A percentile compares a stretch with the other conserved stretches of the same genome.
These are phyloP conservation scores for Atta texana DNA, from an alignment of 1,140 invertebrate species.

Conservation along the genomic window DNA sequence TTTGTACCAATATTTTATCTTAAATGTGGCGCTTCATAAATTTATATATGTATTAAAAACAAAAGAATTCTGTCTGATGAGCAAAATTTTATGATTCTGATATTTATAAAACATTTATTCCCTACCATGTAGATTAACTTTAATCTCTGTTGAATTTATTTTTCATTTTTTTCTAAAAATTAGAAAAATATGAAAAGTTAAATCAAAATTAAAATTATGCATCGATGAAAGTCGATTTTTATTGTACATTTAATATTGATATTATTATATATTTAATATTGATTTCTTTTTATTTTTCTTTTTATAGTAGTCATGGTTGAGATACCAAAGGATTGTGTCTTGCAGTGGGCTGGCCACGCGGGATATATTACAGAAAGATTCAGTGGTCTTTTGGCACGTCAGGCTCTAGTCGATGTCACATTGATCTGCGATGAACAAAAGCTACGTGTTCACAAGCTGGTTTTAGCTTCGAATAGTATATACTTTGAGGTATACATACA, in stretches of 20 bases:
- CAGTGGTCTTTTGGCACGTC: conserved; percentile 87
- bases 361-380: conserved; percentile 87
- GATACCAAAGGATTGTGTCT: conserved; percentile 80
- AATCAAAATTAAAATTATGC: too few relatives aligned
- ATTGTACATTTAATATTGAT: not conserved
- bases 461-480: conserved; percentile 88
- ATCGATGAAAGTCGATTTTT: not conserved
- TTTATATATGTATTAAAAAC: not conserved
- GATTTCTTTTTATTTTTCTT: not conserved
- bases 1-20: not conserved
- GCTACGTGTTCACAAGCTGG: conserved; percentile 88
- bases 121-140: too few relatives aligned
- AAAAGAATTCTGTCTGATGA: not conserved
- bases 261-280: not conserved
- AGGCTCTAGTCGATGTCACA: conserved; percentile 88
- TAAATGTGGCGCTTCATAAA: not conserved
- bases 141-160: too few relatives aligned
- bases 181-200: too few relatives aligned
- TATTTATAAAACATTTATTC: not conserved
- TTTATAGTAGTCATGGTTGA: conserved; percentile 81
- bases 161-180: too few relatives aligned
- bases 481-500: conserved; percentile 87
- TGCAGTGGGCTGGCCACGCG: conserved; percentile 87
- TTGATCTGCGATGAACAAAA: conserved; percentile 88
- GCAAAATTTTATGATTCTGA: not conserved